These are phyloP conservation scores for Atrichornis clamosus DNA, from an alignment of 2,113 vertebrate species.

Conservation along the genomic window DNA sequence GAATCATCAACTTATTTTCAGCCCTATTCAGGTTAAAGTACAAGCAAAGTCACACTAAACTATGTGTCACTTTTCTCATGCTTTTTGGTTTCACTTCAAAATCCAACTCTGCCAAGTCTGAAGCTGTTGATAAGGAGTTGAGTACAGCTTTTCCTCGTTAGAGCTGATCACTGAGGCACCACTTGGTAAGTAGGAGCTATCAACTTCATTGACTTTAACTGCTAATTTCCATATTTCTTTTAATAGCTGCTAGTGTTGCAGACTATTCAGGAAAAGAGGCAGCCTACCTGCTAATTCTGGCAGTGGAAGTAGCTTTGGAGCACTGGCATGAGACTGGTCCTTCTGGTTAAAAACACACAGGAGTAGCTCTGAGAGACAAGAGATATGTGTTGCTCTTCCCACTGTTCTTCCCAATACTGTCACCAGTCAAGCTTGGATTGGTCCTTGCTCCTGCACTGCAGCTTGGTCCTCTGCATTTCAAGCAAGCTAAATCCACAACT, in stretches of 20 bases:
- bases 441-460: neutral
- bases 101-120: slow-evolving; percentile 15
- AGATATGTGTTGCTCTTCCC: neutral
- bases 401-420: neutral
- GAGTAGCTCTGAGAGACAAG: neutral
- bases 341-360: neutral
- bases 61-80: neutral
- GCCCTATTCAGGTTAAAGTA: neutral
- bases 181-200: slow-evolving; percentile 7
- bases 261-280: neutral
- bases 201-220: slow-evolving; percentile 40
- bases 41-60: neutral
- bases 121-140: neutral
- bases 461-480: neutral
- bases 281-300: neutral
- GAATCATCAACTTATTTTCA: slow-evolving; percentile 16
- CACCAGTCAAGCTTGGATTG: neutral
- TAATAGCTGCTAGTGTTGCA: neutral
- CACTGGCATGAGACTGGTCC: neutral
- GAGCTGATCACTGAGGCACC: slow-evolving; percentile 33
- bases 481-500: neutral
- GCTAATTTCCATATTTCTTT: slow-evolving; percentile 30
- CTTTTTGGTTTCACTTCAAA: slow-evolving; percentile 47
- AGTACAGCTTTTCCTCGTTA: slow-evolving; percentile 24
- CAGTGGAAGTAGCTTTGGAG: neutral